These are phyloP conservation scores for Pseudomyrmex sp. DNA, from an alignment of 1,140 invertebrate genomes.

Conservation along the genomic window DNA sequence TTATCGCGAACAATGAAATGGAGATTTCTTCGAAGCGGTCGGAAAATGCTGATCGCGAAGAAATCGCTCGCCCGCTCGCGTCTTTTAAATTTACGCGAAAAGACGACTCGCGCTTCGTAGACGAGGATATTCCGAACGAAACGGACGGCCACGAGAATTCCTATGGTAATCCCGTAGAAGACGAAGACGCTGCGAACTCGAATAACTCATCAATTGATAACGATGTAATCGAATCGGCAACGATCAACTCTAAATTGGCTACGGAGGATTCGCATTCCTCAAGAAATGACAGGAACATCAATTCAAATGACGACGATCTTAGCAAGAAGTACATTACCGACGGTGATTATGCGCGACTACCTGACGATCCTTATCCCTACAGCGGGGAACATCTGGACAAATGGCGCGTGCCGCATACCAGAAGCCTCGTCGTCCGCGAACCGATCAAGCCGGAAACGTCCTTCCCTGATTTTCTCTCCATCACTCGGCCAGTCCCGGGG, in stretches of 20 bases:
- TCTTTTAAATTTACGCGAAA: not conserved
- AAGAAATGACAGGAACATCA: not conserved
- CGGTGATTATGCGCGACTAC: constrained; percentile 64
- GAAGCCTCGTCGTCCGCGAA: not conserved
- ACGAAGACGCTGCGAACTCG: constrained; percentile 15
- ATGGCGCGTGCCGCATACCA: constrained; percentile 56
- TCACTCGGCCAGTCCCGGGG: not conserved
- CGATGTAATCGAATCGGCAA: not conserved
- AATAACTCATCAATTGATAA: not conserved
- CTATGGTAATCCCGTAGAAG: not conserved
- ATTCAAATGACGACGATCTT: not conserved
- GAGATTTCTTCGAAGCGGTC: constrained; percentile 1
- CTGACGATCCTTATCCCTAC: constrained; percentile 75
- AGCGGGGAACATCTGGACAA: constrained; percentile 70
- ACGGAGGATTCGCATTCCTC: not conserved
- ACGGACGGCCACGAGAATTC: not conserved
- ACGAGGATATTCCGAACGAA: not conserved
- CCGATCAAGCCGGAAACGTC: not conserved
- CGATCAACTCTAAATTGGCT: not conserved
- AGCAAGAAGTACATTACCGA: constrained; percentile 22
- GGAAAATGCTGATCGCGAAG: not conserved
- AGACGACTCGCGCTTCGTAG: not conserved
- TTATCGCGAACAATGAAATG: constrained; percentile 19
- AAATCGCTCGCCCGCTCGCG: not conserved
- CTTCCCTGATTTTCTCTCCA: not conserved